Conservation (phyloP, 2,888 invertebrate genomes). For the Craniophora ligustri region DNA sequence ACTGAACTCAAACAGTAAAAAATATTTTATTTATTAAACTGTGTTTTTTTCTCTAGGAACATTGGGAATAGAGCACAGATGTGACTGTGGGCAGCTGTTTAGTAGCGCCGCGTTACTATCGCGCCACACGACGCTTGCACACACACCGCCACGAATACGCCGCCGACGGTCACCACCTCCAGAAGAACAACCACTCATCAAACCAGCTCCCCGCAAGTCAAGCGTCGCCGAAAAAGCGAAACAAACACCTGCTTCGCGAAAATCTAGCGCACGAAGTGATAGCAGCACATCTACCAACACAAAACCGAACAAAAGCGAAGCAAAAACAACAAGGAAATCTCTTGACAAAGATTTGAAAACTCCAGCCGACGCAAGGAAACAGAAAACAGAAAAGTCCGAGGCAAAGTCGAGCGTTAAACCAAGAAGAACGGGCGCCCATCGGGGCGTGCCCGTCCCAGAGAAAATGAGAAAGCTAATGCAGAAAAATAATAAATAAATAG, state of each 20-base stretch:
- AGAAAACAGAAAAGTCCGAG: conserved; percentile 44
- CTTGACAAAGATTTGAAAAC: conserved; percentile 56
- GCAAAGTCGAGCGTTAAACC: conserved; percentile 54
- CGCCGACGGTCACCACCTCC: conserved; percentile 76
- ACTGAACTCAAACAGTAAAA: too few species aligned
- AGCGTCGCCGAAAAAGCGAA: conserved; percentile 38
- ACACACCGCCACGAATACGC: conserved; percentile 85
- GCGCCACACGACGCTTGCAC: conserved; percentile 82
- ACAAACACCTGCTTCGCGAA: conserved; percentile 41
- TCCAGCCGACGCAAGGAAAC: conserved; percentile 30
- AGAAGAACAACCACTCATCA: conserved; percentile 30
- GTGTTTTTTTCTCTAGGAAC: conserved; percentile 58
- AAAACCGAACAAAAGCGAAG: conserved; percentile 42
- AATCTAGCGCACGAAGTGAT: conserved; percentile 55
- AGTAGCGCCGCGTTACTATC: conserved; percentile 79
- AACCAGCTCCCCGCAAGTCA: conserved; percentile 39
- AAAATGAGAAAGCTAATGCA: conserved; percentile 75
- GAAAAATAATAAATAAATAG: conserved; percentile 64
- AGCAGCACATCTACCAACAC: conserved; percentile 27
- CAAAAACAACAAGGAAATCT: conserved; percentile 58
- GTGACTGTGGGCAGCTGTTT: conserved; percentile 85
- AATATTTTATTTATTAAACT: too few species aligned
- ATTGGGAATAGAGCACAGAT: conserved; percentile 80
- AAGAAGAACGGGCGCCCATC: conserved; percentile 64
- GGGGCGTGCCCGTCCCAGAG: conserved; percentile 79